Percentiles rank a stretch among this genome's conserved stretches.
Conservation (phyloP, 2,888 invertebrate species). For the Drosophila lutescens region DNA sequence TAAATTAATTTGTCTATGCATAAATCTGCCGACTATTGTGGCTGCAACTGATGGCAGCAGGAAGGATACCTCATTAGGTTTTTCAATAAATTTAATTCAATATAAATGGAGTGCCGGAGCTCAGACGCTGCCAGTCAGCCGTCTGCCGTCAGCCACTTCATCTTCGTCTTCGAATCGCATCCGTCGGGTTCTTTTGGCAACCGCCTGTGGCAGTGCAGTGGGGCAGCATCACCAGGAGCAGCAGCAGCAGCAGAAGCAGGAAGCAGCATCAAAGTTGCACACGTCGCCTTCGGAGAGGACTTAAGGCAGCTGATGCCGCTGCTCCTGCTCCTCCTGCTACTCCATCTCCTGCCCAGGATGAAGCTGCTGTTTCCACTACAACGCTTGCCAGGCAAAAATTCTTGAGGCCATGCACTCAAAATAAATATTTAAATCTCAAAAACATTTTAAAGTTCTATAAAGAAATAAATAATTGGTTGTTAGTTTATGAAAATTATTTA, state of each 20-base stretch:
- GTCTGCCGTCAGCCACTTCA: constrained; percentile 59
- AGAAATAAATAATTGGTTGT: too few species aligned
- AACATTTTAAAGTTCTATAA: neutral
- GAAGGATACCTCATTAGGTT: constrained; percentile 69
- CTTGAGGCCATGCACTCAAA: constrained; percentile 21
- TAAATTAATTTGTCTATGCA: constrained; percentile 72
- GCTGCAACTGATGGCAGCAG: constrained; percentile 50
- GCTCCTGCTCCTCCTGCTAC: constrained; percentile 30
- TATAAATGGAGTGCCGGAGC: constrained; percentile 61
- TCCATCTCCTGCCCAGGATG: constrained; percentile 29
- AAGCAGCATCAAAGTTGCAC: constrained; percentile 61
- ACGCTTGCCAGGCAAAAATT: constrained; percentile 5
- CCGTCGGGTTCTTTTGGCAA: constrained; percentile 51
- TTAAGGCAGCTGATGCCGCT: constrained; percentile 64
- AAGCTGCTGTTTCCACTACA: constrained; percentile 37
- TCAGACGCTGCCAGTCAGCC: constrained; percentile 45
- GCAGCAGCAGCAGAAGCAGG: constrained; percentile 26
- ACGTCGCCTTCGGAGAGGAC: constrained; percentile 61
- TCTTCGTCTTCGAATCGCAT: constrained; percentile 55
- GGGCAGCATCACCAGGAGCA: neutral
- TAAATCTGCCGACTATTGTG: constrained; percentile 65
- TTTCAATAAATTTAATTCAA: constrained; percentile 78
- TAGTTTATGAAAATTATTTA: neutral
- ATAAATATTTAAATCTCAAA: neutral
- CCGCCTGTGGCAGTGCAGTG: constrained; percentile 30